phyloP scores from a whole-genome alignment of 2,797 vertebrate genomes.

The Bufotes viridis region DNA sequence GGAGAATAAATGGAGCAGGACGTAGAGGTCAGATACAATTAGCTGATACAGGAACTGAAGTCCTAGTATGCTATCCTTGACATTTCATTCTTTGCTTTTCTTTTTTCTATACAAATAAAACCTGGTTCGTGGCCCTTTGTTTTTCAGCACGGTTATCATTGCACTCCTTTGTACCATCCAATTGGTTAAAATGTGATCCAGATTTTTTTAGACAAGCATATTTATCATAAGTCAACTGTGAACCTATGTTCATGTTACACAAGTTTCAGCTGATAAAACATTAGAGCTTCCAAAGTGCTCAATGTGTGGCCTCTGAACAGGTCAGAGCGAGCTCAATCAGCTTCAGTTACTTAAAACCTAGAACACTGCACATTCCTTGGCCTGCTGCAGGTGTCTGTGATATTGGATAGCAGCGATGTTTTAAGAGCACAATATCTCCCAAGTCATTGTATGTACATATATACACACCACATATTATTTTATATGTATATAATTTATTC shows the following conservation, averaged over 20 bases:
- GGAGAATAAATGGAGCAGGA: conserved; percentile 77
- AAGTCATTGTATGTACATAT: neutral
- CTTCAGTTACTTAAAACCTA: conserved; percentile 37
- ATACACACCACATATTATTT: neutral
- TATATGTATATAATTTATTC: neutral
- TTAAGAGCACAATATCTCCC: neutral
- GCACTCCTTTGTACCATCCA: conserved; percentile 4
- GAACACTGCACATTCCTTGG: conserved; percentile 40
- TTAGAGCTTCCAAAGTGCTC: conserved; percentile 38
- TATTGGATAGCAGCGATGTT: neutral
- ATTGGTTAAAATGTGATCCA: conserved; percentile 7
- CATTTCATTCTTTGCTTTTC: neutral
- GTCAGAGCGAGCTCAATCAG: conserved; percentile 43
- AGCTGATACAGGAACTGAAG: neutral
- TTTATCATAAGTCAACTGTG: conserved; percentile 38
- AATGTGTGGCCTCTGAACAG: conserved; percentile 47
- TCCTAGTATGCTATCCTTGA: too few species aligned
- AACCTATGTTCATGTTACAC: conserved; percentile 31
- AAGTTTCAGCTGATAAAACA: conserved; percentile 59
- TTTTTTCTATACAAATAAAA: neutral
- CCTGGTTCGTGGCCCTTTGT: neutral
- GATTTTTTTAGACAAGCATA: conserved; percentile 7
- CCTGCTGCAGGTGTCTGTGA: conserved; percentile 9
- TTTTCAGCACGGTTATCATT: conserved; percentile 4
- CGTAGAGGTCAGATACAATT: conserved; percentile 74